These are phyloP conservation scores for Eupithecia vulgata DNA, from an alignment of 2,888 invertebrate genomes.

Conservation along the genomic window DNA sequence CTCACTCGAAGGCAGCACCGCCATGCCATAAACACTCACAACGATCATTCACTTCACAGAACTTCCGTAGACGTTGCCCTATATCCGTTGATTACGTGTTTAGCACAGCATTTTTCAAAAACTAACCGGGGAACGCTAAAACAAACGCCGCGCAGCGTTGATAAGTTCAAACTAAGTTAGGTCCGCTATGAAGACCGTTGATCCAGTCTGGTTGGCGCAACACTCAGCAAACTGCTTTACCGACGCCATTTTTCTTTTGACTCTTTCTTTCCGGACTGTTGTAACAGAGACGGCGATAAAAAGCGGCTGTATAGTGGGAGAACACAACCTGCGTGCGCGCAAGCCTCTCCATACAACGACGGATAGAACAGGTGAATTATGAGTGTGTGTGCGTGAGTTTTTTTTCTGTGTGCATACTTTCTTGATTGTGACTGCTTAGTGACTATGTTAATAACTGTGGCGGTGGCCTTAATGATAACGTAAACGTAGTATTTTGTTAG, in stretches of 20 bases:
- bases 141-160: constrained; percentile 72
- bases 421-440: constrained; percentile 57
- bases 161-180: constrained; percentile 81
- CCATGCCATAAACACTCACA: constrained; percentile 53
- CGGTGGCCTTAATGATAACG: constrained; percentile 70
- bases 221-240: constrained; percentile 71
- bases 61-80: constrained; percentile 58
- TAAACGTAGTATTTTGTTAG: constrained; percentile 75
- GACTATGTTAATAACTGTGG: constrained; percentile 26
- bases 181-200: constrained; percentile 82
- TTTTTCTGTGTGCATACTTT: constrained; percentile 66
- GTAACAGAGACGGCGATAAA: constrained; percentile 58
- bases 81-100: constrained; percentile 67
- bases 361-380: constrained; percentile 77
- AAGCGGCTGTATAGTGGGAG: constrained; percentile 68
- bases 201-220: constrained; percentile 80
- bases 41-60: constrained; percentile 58
- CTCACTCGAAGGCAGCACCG: constrained; percentile 67
- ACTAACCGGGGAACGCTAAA: constrained; percentile 65
- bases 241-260: constrained; percentile 60
- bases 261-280: constrained; percentile 52
- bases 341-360: constrained; percentile 76
- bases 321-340: constrained; percentile 77
- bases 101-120: constrained; percentile 69
- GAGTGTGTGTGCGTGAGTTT: constrained; percentile 66